phyloP scores from a whole-genome alignment of 2,797 vertebrate species.

The Sibirionetta formosa region DNA sequence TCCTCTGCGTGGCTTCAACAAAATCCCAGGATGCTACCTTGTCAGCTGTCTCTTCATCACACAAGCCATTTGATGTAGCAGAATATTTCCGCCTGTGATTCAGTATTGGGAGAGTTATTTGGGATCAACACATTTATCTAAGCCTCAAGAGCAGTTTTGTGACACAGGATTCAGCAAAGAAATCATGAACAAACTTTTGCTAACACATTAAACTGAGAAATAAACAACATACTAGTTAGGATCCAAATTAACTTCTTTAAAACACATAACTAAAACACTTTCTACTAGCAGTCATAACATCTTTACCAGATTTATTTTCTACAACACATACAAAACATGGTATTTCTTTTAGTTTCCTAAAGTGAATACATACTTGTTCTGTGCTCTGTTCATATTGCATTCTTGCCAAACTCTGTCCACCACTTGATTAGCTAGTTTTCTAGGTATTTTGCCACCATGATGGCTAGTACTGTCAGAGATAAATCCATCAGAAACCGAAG shows the following conservation, averaged over 20 bases:
- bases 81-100: conserved; percentile 92
- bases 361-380: conserved; percentile 92
- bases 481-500: conserved; percentile 91
- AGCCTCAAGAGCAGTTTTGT: conserved; percentile 11
- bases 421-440: conserved; percentile 92
- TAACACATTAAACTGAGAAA: background rate
- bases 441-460: conserved; percentile 96
- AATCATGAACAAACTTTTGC: background rate
- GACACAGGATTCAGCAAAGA: background rate
- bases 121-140: conserved; percentile 44
- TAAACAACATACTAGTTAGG: background rate
- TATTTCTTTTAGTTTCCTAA: background rate
- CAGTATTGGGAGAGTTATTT: conserved; percentile 60
- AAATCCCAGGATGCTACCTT: conserved; percentile 95
- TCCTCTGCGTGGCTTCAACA: conserved; percentile 93
- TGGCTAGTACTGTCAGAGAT: conserved; percentile 93
- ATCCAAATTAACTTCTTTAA: background rate
- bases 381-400: conserved; percentile 97
- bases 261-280: background rate
- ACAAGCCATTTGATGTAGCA: conserved; percentile 90
- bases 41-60: conserved; percentile 90
- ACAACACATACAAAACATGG: background rate
- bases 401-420: conserved; percentile 98
- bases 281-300: background rate
- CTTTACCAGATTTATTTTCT: background rate